phyloP scores from a whole-genome alignment of 2,113 vertebrate genomes.

The Xyliphius kryptos region DNA sequence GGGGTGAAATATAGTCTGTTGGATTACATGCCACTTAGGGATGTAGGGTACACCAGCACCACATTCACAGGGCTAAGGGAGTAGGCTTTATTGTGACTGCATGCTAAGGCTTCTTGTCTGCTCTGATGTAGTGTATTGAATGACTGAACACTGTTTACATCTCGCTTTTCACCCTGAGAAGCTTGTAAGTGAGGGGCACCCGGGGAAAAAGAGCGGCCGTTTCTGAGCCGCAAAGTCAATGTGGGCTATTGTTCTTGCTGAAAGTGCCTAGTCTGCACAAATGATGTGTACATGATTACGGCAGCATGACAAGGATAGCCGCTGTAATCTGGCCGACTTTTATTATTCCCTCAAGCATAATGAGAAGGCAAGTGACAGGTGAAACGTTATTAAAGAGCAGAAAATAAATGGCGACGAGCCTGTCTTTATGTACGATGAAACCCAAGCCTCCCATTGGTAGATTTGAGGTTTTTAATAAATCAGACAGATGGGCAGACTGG shows the following conservation, averaged over 20 bases:
- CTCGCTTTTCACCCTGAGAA: slow-evolving; percentile 49
- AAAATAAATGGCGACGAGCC: slow-evolving; percentile 32
- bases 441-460: slow-evolving; percentile 24
- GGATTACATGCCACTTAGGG: too few relatives aligned
- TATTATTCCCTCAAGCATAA: slow-evolving; percentile 43
- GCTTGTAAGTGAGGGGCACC: slow-evolving; percentile 44
- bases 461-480: slow-evolving; percentile 30
- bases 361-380: slow-evolving; percentile 40
- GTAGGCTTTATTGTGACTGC: too few relatives aligned
- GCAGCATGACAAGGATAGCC: slow-evolving; percentile 27
- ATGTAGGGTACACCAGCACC: too few relatives aligned
- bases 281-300: slow-evolving; percentile 36
- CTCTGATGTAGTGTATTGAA: slow-evolving; percentile 63
- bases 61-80: too few relatives aligned
- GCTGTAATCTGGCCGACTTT: slow-evolving; percentile 37
- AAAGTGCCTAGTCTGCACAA: slow-evolving; percentile 39
- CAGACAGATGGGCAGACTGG: slow-evolving; percentile 17
- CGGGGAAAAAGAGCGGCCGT: too few relatives aligned
- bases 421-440: slow-evolving; percentile 43
- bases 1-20: too few relatives aligned
- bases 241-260: slow-evolving; percentile 42
- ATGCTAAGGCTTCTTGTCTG: too few relatives aligned
- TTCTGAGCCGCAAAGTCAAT: slow-evolving; percentile 35
- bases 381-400: slow-evolving; percentile 43
- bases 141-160: slow-evolving; percentile 67